Percentiles rank a stretch among this genome's conserved stretches.
Evolutionary conservation across 2,113 vertebrate genomes (phyloP).

Genomic region (Scartelaos histophorus): DNA sequence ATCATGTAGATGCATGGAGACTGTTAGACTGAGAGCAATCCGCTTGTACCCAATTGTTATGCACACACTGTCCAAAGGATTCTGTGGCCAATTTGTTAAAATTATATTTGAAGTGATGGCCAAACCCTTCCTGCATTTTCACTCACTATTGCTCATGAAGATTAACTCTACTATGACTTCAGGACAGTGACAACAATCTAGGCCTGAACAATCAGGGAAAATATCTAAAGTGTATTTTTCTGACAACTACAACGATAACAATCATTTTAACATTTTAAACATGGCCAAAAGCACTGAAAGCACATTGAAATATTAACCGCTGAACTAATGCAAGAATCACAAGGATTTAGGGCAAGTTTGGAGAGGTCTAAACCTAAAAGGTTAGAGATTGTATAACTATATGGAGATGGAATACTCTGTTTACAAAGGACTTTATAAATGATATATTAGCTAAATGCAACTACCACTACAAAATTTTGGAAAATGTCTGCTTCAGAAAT

Average conservation of each 20-base stretch:
- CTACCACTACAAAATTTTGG: no score
- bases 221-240: not conserved
- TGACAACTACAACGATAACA: not conserved
- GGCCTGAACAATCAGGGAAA: not conserved
- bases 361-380: not conserved
- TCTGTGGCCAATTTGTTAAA: not conserved
- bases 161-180: not conserved
- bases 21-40: not conserved
- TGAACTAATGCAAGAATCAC: not conserved
- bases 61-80: constrained; percentile 1
- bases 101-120: not conserved
- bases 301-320: not conserved
- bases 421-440: not conserved
- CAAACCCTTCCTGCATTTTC: not conserved
- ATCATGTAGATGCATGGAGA: not conserved
- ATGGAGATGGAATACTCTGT: not conserved
- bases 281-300: not conserved
- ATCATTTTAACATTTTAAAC: not conserved
- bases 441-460: not conserved
- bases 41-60: not conserved
- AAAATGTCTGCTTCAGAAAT: no score
- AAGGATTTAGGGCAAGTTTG: not conserved
- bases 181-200: not conserved
- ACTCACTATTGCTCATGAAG: not conserved
- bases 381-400: not conserved